These are phyloP conservation scores for Drosophila pruinosa DNA, from an alignment of 1,140 invertebrate species.

Conservation along the genomic window DNA sequence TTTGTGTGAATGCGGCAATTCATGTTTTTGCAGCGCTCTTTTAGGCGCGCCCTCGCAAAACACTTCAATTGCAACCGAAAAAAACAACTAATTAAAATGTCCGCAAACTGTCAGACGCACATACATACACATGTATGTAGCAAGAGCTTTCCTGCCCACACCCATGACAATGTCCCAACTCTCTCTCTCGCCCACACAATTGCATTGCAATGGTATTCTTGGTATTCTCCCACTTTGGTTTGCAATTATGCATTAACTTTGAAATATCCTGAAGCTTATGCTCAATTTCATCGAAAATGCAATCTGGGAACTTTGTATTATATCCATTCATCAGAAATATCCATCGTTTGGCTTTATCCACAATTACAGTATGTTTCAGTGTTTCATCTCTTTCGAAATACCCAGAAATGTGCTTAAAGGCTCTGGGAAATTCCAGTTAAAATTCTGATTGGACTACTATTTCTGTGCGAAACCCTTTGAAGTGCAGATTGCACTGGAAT, in stretches of 20 bases:
- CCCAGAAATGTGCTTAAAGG: too few species aligned
- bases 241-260: too few species aligned
- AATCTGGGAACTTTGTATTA: too few species aligned
- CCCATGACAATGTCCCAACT: background rate
- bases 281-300: background rate
- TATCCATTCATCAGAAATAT: too few species aligned
- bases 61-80: conserved; percentile 3
- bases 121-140: too few species aligned
- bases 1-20: conserved; percentile 34
- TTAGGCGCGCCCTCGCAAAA: conserved; percentile 33
- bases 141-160: background rate
- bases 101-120: conserved; percentile 24
- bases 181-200: conserved; percentile 36
- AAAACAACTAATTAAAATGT: conserved; percentile 48
- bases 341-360: too few species aligned
- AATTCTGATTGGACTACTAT: too few species aligned
- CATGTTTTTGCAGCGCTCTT: conserved; percentile 38
- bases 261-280: background rate
- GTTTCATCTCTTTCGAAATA: too few species aligned
- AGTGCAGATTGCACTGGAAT: too few species aligned
- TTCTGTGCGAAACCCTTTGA: too few species aligned
- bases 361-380: too few species aligned
- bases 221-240: background rate
- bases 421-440: too few species aligned
- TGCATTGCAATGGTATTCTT: conserved; percentile 16